Conservation (phyloP, 1,140 invertebrate genomes). For the Cepaea nemoralis region DNA sequence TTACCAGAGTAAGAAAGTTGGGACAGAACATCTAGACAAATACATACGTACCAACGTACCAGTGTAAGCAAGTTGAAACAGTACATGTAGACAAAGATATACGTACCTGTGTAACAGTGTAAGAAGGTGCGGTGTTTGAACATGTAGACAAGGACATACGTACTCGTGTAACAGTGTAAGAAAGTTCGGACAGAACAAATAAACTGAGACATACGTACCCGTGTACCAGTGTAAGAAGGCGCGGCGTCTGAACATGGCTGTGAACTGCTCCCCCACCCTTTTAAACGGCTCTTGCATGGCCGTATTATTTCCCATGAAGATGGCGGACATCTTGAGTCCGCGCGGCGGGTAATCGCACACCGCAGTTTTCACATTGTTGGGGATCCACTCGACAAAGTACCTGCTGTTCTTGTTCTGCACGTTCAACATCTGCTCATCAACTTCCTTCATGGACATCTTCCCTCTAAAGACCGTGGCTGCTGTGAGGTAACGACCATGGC, state of each 20-base stretch:
- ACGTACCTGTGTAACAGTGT: too few relatives aligned
- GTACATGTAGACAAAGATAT: too few relatives aligned
- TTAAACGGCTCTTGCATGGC: slow-evolving; percentile 82
- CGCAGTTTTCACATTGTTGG: slow-evolving; percentile 74
- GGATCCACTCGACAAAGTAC: slow-evolving; percentile 95
- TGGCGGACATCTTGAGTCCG: slow-evolving; percentile 91
- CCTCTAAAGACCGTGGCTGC: slow-evolving; percentile 92
- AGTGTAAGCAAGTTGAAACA: too few relatives aligned
- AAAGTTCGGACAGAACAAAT: too few relatives aligned
- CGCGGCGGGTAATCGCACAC: slow-evolving; percentile 93
- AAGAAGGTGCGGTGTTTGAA: too few relatives aligned
- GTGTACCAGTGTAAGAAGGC: slow-evolving; percentile 85
- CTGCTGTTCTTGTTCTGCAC: slow-evolving; percentile 74
- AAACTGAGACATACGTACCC: too few relatives aligned
- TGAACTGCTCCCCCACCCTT: slow-evolving; percentile 78
- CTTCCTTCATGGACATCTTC: slow-evolving; percentile 74
- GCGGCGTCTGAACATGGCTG: slow-evolving; percentile 81
- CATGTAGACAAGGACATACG: too few relatives aligned
- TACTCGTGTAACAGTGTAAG: too few relatives aligned
- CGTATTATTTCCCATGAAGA: slow-evolving; percentile 76
- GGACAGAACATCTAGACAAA: too few relatives aligned
- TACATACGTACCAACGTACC: slow-evolving; percentile 78
- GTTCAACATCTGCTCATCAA: slow-evolving; percentile 45
- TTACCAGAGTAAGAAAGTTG: too few relatives aligned
- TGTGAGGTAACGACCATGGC: slow-evolving; percentile 78